These are phyloP conservation scores for Ochotona princeps DNA, from an alignment of 2,113 vertebrate species.

Conservation along the genomic window DNA sequence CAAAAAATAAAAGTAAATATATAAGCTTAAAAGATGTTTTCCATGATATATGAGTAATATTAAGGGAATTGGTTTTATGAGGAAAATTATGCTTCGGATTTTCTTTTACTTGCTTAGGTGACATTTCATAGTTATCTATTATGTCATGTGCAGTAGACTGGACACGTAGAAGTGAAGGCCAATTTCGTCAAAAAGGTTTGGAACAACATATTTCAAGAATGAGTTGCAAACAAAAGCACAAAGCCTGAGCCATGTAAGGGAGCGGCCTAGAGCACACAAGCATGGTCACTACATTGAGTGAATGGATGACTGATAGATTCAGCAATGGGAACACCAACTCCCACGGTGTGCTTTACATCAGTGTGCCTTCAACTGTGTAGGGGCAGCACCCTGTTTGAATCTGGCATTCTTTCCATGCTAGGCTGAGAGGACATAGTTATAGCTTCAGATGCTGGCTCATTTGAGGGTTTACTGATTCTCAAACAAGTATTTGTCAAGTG, in stretches of 20 bases:
- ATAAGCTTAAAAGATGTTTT: too few species aligned
- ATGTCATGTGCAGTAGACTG: not conserved
- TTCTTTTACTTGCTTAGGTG: conserved; percentile 2
- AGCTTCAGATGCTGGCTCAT: not conserved
- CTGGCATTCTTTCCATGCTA: not conserved
- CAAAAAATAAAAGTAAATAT: too few species aligned
- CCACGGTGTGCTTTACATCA: too few species aligned
- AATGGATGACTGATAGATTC: too few species aligned
- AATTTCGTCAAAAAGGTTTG: not conserved
- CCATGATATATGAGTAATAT: not conserved
- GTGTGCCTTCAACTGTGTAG: not conserved
- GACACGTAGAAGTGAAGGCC: not conserved
- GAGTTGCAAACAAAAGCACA: not conserved
- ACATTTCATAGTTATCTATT: not conserved
- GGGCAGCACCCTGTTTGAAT: not conserved
- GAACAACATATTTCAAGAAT: not conserved
- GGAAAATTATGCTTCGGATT: not conserved
- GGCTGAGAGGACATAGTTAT: not conserved
- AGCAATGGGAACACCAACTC: too few species aligned
- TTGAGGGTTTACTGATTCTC: not conserved
- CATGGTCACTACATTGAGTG: not conserved
- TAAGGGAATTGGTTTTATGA: not conserved
- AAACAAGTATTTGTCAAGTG: not conserved
- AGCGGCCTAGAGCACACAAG: not conserved
- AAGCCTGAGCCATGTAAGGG: not conserved